phyloP scores from a whole-genome alignment of 2,888 invertebrate genomes.

The Rhynchonema sp. region DNA sequence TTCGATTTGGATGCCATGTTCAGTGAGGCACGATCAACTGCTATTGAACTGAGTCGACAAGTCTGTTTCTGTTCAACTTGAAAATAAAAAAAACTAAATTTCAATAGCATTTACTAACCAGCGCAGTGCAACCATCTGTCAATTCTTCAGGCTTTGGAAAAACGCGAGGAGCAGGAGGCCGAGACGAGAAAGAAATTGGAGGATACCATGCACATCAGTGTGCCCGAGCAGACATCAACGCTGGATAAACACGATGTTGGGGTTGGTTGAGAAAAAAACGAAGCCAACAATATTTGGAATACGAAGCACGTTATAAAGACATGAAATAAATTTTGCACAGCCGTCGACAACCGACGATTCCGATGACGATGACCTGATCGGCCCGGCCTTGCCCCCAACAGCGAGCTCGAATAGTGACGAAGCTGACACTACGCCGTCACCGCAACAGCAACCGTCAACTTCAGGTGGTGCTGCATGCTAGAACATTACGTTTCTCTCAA shows the following conservation, averaged over 20 bases:
- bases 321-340: no score
- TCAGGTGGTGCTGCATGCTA: no score
- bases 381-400: constrained; percentile 36
- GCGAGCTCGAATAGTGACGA: constrained; percentile 26
- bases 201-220: not conserved
- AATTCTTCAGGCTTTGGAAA: no score
- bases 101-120: no score
- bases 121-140: no score
- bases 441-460: no score
- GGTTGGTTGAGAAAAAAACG: no score
- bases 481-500: no score
- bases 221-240: not conserved
- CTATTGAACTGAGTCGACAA: not conserved
- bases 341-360: not conserved
- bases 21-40: not conserved
- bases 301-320: no score
- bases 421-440: no score
- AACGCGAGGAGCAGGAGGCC: not conserved
- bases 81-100: not conserved
- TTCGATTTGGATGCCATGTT: constrained; percentile 40
- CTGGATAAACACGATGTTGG: no score
- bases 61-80: not conserved
- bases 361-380: constrained; percentile 43
- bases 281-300: no score
- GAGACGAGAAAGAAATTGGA: not conserved